Conservation (phyloP, 1,140 invertebrate species). For the Helicorthomorpha holstii region DNA sequence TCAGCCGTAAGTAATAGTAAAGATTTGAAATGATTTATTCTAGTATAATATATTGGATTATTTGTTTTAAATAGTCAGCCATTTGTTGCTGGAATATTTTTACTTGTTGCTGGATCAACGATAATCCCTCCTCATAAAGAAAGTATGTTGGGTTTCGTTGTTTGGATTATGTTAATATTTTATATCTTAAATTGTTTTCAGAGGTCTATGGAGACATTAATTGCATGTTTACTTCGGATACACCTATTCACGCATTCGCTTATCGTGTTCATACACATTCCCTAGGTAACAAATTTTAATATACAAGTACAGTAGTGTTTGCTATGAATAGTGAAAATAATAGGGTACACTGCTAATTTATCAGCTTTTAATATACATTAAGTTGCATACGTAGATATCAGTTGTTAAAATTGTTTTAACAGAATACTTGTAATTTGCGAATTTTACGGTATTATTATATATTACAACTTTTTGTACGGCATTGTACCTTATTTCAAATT, state of each 20-base stretch:
- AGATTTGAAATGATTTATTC: too few species aligned
- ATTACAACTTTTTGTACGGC: too few species aligned
- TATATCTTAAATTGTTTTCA: conserved; percentile 13
- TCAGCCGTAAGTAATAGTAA: conserved; percentile 16
- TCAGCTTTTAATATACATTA: too few species aligned
- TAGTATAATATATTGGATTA: not conserved
- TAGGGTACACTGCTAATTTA: too few species aligned
- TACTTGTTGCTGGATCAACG: conserved; percentile 16
- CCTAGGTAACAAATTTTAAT: conserved; percentile 17
- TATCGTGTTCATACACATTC: conserved; percentile 40
- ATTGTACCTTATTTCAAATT: too few species aligned
- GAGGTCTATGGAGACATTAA: conserved; percentile 25
- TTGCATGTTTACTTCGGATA: conserved; percentile 13
- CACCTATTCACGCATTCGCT: conserved; percentile 33
- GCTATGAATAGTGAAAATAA: too few species aligned
- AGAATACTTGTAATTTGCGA: too few species aligned
- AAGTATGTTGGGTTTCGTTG: conserved; percentile 16
- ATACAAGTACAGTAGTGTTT: too few species aligned
- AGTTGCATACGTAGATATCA: too few species aligned
- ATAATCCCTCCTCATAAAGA: conserved; percentile 22
- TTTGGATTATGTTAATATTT: not conserved
- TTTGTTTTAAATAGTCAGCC: conserved; percentile 19
- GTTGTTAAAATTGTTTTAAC: too few species aligned
- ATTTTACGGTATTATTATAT: too few species aligned
- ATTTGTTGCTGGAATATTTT: conserved; percentile 27